Evolutionary conservation across 2,113 vertebrate species (phyloP), one percentile per base, ranked within the genome.

Genomic region (Cephalopholis sonnerati): DNA sequence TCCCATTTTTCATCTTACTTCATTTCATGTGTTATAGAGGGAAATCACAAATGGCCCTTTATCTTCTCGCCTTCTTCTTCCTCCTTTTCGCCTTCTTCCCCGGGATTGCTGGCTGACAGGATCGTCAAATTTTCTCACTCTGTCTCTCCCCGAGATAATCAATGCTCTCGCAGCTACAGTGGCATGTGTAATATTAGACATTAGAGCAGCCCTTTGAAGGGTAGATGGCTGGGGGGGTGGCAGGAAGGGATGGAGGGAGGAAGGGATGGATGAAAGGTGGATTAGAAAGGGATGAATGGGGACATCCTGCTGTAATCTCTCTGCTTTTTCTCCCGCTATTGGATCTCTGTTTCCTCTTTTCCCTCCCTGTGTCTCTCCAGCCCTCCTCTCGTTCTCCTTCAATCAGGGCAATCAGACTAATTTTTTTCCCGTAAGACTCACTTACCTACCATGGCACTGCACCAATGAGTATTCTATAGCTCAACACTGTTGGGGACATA

Each of bases 301-400:
- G 84, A 93, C 90, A 92, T 94, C 93, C 92, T 93, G 93, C 82
- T 79, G 78, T 93, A 94, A 94, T 95, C 93, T 83, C 74, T 82
- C n/a, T 79, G 71, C 84, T 90, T 77, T 88, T 91, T 82, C 80
- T 78, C 44, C 75, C 0, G 7, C 84, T 73, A 65, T 87, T 65
- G 67, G 65, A 80, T 87, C 74, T 75, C 65, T 1, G 65, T 81
- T 86, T 88, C 79, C 80, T 90, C 55, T 77, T 75, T 83, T 70
- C 48, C 24, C 25, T 27, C 32, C 64, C 27, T 12, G 7, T 11
- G 6, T 76, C 66, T 83, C 66, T 72, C 55, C 10, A 9, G 36
- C 71, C 77, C 61, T 48, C 32, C 51, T 84, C 76, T 74, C 55
- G 2, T 67, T 81, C 58, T 75, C 68, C 54, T 51, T 54, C 79